Conservation (phyloP, 2,113 vertebrate species). For the Argyrosomus japonicus region DNA sequence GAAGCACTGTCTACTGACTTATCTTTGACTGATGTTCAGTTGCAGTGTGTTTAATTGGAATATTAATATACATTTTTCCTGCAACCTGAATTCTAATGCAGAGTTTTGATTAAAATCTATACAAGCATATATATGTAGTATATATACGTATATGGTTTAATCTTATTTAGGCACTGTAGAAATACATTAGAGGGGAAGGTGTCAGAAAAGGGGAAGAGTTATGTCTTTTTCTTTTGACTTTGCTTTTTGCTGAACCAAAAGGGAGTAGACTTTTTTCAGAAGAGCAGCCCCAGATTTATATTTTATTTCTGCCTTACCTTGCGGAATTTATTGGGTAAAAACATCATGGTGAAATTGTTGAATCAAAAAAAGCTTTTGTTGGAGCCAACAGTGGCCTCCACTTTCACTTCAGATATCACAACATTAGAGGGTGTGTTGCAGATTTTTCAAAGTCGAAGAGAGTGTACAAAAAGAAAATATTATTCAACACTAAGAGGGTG, state of each 20-base stretch:
- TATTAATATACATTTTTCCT: too few relatives aligned
- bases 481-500: neutral
- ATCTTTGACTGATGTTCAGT: neutral
- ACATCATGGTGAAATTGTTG: too few relatives aligned
- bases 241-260: neutral
- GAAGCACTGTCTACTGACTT: neutral
- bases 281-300: neutral
- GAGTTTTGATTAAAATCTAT: too few relatives aligned
- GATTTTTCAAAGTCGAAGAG: neutral
- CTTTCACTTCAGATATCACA: neutral
- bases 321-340: neutral
- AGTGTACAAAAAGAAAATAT: neutral
- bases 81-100: too few relatives aligned
- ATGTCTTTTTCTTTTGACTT: neutral
- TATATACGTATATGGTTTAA: too few relatives aligned
- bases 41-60: neutral
- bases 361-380: neutral
- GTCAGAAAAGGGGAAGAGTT: neutral
- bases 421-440: neutral
- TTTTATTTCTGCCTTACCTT: neutral
- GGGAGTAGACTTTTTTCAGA: neutral
- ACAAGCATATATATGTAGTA: too few relatives aligned
- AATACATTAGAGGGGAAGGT: too few relatives aligned
- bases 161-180: too few relatives aligned
- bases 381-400: neutral